Percentiles rank a stretch among this genome's conserved stretches.
Conservation (phyloP, 2,797 vertebrate genomes). For the Acanthurus leucopareius region DNA sequence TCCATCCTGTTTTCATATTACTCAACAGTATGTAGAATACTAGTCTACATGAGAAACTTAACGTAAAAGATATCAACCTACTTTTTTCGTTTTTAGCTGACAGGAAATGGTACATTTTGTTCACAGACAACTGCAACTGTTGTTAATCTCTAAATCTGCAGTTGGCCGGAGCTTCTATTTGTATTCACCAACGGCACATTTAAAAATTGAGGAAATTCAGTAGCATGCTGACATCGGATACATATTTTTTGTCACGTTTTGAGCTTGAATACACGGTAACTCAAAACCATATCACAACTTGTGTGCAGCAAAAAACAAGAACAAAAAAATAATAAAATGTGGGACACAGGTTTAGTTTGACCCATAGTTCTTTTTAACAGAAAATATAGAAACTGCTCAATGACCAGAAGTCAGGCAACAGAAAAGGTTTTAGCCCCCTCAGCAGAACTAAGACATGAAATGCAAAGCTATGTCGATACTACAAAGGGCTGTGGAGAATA, state of each 20-base stretch:
- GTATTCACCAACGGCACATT: background rate
- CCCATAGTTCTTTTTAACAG: conserved; percentile 4
- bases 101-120: background rate
- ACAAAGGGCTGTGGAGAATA: conserved; percentile 45
- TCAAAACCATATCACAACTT: background rate
- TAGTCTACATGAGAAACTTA: background rate
- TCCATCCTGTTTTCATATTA: too few species aligned
- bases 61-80: background rate
- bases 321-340: too few species aligned
- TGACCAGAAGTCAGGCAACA: conserved; percentile 19
- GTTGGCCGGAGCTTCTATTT: background rate
- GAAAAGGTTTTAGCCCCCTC: conserved; percentile 41
- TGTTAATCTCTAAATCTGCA: background rate
- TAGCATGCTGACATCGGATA: background rate
- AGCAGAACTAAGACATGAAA: conserved; percentile 55
- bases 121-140: background rate
- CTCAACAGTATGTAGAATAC: background rate
- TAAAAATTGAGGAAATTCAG: background rate
- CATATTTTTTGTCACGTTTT: background rate
- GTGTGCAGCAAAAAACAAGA: background rate
- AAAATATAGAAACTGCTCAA: conserved; percentile 29
- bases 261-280: background rate
- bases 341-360: background rate
- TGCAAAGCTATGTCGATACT: conserved; percentile 17
- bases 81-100: background rate